Percentiles rank a stretch among this genome's conserved stretches.
Conservation (phyloP, 2,113 vertebrate genomes). For the Pelecanoides urinatrix region DNA sequence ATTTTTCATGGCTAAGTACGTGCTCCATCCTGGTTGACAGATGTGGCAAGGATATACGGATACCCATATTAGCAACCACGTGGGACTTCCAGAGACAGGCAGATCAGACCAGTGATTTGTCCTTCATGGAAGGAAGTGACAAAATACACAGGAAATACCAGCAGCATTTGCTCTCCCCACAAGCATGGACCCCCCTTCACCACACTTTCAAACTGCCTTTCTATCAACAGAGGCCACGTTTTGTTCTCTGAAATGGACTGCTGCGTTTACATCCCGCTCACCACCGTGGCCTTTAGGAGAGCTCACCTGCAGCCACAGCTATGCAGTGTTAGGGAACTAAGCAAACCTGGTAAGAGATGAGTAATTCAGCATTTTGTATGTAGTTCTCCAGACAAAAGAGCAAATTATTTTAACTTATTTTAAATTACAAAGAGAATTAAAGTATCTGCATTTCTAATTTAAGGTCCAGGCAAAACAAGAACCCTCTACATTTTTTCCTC, state of each 20-base stretch:
- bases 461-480: neutral
- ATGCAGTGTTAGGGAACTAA: neutral
- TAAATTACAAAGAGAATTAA: neutral
- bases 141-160: neutral
- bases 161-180: neutral
- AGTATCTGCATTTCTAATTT: neutral
- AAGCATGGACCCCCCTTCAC: neutral
- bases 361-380: neutral
- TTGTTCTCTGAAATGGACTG: neutral
- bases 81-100: neutral
- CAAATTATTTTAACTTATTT: neutral
- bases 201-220: neutral
- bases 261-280: neutral
- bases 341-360: neutral
- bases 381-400: neutral
- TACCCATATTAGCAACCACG: accelerated
- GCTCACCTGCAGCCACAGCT: neutral
- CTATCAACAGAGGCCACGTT: neutral
- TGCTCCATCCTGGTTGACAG: neutral
- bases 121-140: neutral
- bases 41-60: neutral
- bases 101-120: neutral
- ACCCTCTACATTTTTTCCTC: neutral
- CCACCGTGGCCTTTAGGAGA: neutral
- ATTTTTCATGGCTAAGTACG: accelerated